These are phyloP conservation scores for Calephelis nemesis DNA, from an alignment of 1,140 invertebrate genomes.

Conservation along the genomic window DNA sequence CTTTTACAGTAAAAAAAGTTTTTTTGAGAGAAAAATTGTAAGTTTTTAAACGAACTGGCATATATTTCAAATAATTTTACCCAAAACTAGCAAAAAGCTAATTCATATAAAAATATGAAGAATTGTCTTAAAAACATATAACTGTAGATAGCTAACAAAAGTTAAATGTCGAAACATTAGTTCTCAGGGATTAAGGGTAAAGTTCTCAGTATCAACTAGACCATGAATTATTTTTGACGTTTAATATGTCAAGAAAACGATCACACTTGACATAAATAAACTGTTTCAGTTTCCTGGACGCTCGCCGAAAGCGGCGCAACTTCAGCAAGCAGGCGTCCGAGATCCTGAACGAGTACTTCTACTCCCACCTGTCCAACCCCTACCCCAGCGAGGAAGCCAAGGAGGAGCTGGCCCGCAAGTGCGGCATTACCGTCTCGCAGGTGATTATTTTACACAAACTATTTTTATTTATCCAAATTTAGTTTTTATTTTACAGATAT, in stretches of 20 bases:
- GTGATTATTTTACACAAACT: constrained; percentile 32
- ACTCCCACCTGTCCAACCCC: constrained; percentile 99
- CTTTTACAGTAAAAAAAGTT: too few species aligned
- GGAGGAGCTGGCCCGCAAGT: constrained; percentile 99
- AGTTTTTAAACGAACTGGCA: too few species aligned
- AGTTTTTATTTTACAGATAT: background rate
- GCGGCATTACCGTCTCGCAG: constrained; percentile 95
- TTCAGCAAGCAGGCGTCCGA: constrained; percentile 99
- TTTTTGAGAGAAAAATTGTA: too few species aligned
- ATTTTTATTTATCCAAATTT: background rate
- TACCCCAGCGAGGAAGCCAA: constrained; percentile 99
- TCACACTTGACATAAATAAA: constrained; percentile 24
- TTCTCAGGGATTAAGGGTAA: too few species aligned
- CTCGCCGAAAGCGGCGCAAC: constrained; percentile 98
- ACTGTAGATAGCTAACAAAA: too few species aligned
- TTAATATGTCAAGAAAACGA: background rate
- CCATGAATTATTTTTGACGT: too few species aligned
- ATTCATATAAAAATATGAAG: too few species aligned
- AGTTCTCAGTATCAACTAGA: too few species aligned
- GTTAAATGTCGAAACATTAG: too few species aligned
- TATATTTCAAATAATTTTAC: too few species aligned
- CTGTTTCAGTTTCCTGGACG: constrained; percentile 93
- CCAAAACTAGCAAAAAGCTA: too few species aligned
- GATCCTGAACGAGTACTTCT: constrained; percentile 99
- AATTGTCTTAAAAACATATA: too few species aligned